Conservation (phyloP, 2,113 vertebrate species). For the Bufo bufo region DNA sequence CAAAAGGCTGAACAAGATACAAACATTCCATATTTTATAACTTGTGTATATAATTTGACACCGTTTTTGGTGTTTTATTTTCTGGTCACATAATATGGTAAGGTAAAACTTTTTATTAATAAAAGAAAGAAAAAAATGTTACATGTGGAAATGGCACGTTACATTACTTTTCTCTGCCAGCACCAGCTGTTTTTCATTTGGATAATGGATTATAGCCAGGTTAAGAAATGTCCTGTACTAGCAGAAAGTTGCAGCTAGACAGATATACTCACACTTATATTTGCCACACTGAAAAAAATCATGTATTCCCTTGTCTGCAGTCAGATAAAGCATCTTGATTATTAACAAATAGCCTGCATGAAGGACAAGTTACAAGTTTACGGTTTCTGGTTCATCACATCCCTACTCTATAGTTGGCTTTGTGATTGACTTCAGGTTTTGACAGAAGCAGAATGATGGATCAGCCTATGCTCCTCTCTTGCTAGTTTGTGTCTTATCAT, state of each 20-base stretch:
- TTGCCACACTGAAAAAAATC: conserved; percentile 22
- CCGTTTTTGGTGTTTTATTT: background rate
- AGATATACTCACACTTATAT: too few relatives aligned
- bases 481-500: background rate
- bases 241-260: background rate
- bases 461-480: background rate
- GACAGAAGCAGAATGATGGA: conserved; percentile 8
- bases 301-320: conserved; percentile 42
- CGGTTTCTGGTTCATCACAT: conserved; percentile 12
- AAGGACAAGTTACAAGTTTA: conserved; percentile 10
- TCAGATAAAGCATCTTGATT: background rate
- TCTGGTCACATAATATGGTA: background rate
- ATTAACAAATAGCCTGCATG: background rate
- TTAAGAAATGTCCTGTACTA: background rate
- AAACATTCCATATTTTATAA: too few relatives aligned
- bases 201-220: background rate
- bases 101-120: too few relatives aligned
- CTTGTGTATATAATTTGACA: too few relatives aligned
- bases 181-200: background rate
- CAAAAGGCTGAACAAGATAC: too few relatives aligned
- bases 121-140: too few relatives aligned
- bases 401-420: background rate
- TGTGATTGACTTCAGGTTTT: background rate
- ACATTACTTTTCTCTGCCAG: background rate
- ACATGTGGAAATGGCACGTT: too few relatives aligned